These are phyloP conservation scores for Apostichopus californicus DNA, from an alignment of 35 echinoderm and acorn worm species.

Conservation along the genomic window DNA sequence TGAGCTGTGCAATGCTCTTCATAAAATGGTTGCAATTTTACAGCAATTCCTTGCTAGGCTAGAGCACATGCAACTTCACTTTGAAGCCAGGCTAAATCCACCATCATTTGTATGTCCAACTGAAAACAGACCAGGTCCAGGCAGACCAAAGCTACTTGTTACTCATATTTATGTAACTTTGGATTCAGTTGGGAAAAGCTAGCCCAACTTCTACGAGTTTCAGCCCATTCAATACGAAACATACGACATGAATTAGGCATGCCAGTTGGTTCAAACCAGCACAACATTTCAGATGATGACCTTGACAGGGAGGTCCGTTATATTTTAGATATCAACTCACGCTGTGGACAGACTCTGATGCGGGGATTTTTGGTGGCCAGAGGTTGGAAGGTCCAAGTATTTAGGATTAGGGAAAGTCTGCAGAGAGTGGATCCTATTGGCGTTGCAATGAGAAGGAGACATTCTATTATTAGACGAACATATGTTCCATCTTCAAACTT, in stretches of 20 bases:
- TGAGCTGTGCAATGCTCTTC: too few relatives aligned
- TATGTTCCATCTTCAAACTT: not conserved
- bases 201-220: not conserved
- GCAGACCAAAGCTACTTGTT: too few relatives aligned
- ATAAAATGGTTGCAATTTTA: too few relatives aligned
- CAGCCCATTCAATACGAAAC: not conserved
- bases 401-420: not conserved
- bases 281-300: not conserved
- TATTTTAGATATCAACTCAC: not conserved
- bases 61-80: too few relatives aligned
- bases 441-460: not conserved
- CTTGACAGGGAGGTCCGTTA: not conserved
- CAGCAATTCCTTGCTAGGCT: too few relatives aligned
- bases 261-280: not conserved
- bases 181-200: not conserved
- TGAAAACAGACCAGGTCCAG: too few relatives aligned
- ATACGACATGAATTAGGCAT: not conserved
- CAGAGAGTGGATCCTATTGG: not conserved
- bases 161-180: not conserved
- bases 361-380: not conserved
- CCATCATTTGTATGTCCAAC: too few relatives aligned
- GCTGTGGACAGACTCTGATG: constrained; percentile 18
- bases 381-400: constrained; percentile 4
- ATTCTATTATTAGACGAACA: not conserved
- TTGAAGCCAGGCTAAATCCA: too few relatives aligned